These are phyloP conservation scores for Ormyrus nitidulus DNA, from an alignment of 2,888 invertebrate species.

Conservation along the genomic window DNA sequence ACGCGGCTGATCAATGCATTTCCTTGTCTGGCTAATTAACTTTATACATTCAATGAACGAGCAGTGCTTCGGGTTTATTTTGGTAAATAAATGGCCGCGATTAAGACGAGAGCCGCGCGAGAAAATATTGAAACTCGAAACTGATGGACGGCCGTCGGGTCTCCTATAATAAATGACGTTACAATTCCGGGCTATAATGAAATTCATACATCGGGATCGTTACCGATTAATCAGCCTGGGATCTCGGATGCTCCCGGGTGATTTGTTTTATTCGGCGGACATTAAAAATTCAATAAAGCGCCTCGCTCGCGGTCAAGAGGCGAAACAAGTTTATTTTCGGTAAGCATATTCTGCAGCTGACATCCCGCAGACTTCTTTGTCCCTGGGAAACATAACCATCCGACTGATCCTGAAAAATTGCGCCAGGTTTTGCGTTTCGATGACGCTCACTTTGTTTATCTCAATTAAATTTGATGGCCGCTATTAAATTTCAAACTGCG, in stretches of 20 bases:
- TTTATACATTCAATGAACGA: too few species aligned
- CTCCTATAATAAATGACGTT: conserved; percentile 1
- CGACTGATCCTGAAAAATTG: conserved; percentile 50
- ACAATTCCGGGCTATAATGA: conserved; percentile 5
- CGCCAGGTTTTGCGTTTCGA: conserved; percentile 29
- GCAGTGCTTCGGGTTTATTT: too few species aligned
- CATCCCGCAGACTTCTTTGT: conserved; percentile 31
- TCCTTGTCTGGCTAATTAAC: too few species aligned
- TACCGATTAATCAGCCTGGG: conserved; percentile 17
- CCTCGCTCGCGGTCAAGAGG: not conserved
- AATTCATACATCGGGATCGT: conserved; percentile 21
- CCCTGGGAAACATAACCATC: conserved; percentile 23
- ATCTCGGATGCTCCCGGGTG: not conserved
- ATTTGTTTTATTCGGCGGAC: conserved; percentile 23
- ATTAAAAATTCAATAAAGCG: conserved; percentile 37
- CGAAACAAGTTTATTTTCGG: conserved; percentile 44
- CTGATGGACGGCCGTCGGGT: conserved; percentile 3
- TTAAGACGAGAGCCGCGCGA: not conserved
- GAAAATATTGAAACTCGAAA: not conserved
- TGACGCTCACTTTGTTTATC: conserved; percentile 48
- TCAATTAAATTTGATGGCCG: conserved; percentile 53
- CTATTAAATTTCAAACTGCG: conserved; percentile 41
- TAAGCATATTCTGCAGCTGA: not conserved
- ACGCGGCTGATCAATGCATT: too few species aligned
- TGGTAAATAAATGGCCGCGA: too few species aligned